Conservation (phyloP, 1,140 invertebrate genomes). For the Catajapyx aquilonaris region DNA sequence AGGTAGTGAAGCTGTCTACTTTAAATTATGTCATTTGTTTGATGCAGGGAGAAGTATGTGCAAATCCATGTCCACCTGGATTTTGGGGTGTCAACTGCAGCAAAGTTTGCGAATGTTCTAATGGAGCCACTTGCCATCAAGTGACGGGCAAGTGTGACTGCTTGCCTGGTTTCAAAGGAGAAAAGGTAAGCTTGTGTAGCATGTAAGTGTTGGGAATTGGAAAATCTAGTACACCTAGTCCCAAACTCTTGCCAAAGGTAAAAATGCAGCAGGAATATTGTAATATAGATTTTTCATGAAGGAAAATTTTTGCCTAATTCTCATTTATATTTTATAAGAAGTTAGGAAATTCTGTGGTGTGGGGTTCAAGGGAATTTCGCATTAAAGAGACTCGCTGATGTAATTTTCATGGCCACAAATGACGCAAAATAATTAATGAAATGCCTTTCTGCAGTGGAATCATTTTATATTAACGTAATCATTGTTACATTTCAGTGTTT, state of each 20-base stretch:
- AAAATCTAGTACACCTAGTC: not conserved
- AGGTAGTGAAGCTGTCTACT: no score
- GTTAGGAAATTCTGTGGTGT: not conserved
- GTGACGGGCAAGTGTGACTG: constrained; percentile 54
- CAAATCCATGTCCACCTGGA: constrained; percentile 44
- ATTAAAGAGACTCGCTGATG: not conserved
- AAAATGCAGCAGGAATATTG: not conserved
- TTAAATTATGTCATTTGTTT: no score
- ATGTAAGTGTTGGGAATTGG: not conserved
- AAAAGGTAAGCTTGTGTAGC: constrained; percentile 31
- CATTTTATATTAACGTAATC: constrained; percentile 6
- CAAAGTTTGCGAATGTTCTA: constrained; percentile 63
- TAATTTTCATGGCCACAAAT: no score
- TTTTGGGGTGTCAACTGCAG: constrained; percentile 54
- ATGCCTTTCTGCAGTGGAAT: not conserved
- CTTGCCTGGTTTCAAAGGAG: constrained; percentile 46
- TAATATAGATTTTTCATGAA: not conserved
- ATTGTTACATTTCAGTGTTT: constrained; percentile 37
- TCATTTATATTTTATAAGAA: not conserved
- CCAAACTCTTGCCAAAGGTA: not conserved
- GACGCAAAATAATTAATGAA: not conserved
- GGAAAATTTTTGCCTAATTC: not conserved
- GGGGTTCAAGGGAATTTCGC: no score
- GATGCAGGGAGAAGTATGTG: constrained; percentile 43
- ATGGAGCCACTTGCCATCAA: constrained; percentile 59